These are phyloP conservation scores for Drosophila macrospina DNA, from an alignment of 2,888 invertebrate genomes.

Conservation along the genomic window DNA sequence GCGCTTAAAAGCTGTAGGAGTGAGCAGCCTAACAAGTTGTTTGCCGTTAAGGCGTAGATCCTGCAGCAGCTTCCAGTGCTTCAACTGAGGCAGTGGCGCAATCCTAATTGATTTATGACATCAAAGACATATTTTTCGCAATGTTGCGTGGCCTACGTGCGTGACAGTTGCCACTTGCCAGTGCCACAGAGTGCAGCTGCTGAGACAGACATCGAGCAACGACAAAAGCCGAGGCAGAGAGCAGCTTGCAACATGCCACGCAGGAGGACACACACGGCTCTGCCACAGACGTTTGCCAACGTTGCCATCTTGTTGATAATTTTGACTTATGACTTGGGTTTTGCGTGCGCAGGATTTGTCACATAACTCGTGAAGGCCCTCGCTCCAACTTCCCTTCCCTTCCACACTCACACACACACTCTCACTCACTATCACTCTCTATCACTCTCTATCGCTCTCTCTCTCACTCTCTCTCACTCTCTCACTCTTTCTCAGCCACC, in stretches of 20 bases:
- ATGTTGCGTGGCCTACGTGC: conserved; percentile 84
- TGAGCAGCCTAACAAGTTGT: conserved; percentile 68
- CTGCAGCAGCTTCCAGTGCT: conserved; percentile 48
- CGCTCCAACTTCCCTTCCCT: no score
- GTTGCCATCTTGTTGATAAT: conserved; percentile 83
- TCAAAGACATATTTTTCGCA: conserved; percentile 85
- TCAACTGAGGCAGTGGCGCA: conserved; percentile 38
- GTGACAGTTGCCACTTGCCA: conserved; percentile 78
- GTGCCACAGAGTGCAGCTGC: conserved; percentile 12
- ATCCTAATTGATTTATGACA: conserved; percentile 85
- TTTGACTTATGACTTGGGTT: conserved; percentile 83
- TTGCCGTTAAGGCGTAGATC: conserved; percentile 69
- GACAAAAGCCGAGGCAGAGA: no score
- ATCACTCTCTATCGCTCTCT: background rate
- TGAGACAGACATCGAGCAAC: conserved; percentile 6
- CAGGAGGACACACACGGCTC: conserved; percentile 39
- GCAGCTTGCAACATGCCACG: conserved; percentile 45
- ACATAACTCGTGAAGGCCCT: conserved; percentile 63
- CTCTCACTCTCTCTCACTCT: background rate
- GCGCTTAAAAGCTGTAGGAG: conserved; percentile 30
- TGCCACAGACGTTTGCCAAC: conserved; percentile 41
- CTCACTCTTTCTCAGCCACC: background rate
- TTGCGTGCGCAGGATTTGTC: conserved; percentile 75
- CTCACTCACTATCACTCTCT: background rate
- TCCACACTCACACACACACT: background rate